A percentile compares a stretch with the other conserved stretches of the same genome.
Conservation (phyloP, 2,113 vertebrate species). For the Emydocephalus ijimae region DNA sequence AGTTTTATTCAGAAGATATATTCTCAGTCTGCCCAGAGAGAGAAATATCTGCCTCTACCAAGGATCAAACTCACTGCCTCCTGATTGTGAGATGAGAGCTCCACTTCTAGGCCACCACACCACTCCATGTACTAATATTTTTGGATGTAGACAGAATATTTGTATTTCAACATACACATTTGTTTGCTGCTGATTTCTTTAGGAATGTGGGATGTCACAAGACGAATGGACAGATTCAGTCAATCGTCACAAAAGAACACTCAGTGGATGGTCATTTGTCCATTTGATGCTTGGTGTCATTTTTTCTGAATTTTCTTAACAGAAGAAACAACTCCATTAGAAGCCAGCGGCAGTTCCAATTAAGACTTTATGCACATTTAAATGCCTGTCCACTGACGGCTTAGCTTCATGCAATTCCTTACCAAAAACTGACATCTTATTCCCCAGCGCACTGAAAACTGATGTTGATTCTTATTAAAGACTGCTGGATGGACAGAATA, state of each 20-base stretch:
- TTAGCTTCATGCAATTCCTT: slow-evolving; percentile 45
- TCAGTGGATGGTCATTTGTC: slow-evolving; percentile 38
- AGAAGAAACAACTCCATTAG: slow-evolving; percentile 23
- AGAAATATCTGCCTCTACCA: no score
- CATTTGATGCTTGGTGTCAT: slow-evolving; percentile 40
- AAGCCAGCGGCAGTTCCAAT: slow-evolving; percentile 53
- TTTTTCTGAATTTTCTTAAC: slow-evolving; percentile 47
- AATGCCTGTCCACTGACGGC: slow-evolving; percentile 51
- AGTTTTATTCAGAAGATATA: no score
- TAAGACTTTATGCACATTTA: slow-evolving; percentile 64
- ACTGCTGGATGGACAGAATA: slow-evolving; percentile 54
- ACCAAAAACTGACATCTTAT: slow-evolving; percentile 59
- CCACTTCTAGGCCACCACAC: no score
- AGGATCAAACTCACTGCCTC: no score
- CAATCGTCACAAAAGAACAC: not conserved
- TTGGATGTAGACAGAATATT: not conserved
- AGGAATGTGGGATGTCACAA: not conserved
- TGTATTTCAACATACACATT: not conserved
- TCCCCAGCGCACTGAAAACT: slow-evolving; percentile 50
- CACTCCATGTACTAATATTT: not conserved
- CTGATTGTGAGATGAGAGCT: no score
- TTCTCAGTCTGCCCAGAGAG: no score
- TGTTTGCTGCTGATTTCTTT: not conserved
- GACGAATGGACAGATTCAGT: not conserved
- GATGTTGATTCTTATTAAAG: slow-evolving; percentile 60